These are phyloP conservation scores for Thymelicus acteon DNA, from an alignment of 2,888 invertebrate species.

Conservation along the genomic window DNA sequence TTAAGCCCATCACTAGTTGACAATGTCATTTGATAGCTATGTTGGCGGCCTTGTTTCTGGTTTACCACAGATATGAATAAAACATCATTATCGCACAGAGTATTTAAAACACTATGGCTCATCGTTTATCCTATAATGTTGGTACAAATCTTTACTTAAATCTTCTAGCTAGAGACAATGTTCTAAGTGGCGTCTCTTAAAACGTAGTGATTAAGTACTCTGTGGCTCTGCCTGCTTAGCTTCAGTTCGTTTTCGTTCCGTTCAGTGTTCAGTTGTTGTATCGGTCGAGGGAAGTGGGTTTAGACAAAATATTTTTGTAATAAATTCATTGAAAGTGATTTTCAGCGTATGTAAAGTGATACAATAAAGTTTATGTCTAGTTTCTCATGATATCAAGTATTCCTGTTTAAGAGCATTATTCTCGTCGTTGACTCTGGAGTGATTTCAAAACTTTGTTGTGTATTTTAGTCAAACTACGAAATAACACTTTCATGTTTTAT, in stretches of 20 bases:
- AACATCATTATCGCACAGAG: too few relatives aligned
- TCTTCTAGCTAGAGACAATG: too few relatives aligned
- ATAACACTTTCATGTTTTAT: constrained; percentile 52
- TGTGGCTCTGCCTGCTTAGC: too few relatives aligned
- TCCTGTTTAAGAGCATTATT: not conserved
- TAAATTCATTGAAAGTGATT: not conserved
- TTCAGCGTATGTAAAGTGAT: not conserved
- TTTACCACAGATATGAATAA: too few relatives aligned
- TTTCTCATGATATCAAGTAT: not conserved
- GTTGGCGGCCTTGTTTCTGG: too few relatives aligned
- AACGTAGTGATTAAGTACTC: too few relatives aligned
- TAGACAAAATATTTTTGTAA: constrained; percentile 6
- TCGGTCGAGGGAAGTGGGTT: constrained; percentile 8
- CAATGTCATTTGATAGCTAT: too few relatives aligned
- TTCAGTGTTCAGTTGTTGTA: constrained; percentile 18
- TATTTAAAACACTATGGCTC: too few relatives aligned
- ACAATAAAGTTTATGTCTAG: not conserved
- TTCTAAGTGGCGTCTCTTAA: too few relatives aligned
- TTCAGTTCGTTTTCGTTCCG: constrained; percentile 12
- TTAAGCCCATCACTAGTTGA: too few relatives aligned
- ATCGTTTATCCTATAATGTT: too few relatives aligned
- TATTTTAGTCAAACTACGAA: constrained; percentile 50
- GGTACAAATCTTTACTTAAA: too few relatives aligned
- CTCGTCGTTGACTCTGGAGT: constrained; percentile 48
- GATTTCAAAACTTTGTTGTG: constrained; percentile 62